These are phyloP conservation scores for Corythaeola cristata DNA, from an alignment of 2,113 vertebrate species.

Conservation along the genomic window DNA sequence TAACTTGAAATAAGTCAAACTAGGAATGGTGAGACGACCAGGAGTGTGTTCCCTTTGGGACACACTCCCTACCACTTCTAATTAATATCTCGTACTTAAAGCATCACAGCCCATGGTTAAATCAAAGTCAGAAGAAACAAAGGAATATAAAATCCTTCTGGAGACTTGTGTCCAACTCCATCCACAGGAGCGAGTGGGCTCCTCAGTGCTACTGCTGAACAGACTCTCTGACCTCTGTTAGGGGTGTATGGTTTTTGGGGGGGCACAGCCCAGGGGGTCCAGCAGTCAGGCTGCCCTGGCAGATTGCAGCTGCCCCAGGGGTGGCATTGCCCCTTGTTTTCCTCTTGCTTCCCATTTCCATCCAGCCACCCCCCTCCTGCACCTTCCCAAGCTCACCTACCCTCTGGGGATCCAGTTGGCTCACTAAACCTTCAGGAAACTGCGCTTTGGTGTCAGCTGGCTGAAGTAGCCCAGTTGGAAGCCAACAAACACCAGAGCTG, in stretches of 20 bases:
- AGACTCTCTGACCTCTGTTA: neutral
- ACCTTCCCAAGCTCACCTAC: neutral
- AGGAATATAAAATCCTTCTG: neutral
- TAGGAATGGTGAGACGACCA: slow-evolving; percentile 4
- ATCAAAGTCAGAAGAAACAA: slow-evolving; percentile 53
- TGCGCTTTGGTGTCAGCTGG: neutral
- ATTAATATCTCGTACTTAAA: slow-evolving; percentile 57
- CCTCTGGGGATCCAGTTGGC: neutral
- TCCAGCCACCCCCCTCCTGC: neutral
- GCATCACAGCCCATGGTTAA: slow-evolving; percentile 14
- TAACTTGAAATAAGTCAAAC: slow-evolving; percentile 37
- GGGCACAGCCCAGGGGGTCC: neutral
- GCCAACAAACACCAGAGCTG: neutral
- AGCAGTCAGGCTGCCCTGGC: neutral
- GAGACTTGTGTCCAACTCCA: neutral
- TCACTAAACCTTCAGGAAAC: neutral
- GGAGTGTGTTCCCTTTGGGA: slow-evolving; percentile 1
- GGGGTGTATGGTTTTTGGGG: rapidly evolving
- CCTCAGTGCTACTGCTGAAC: neutral
- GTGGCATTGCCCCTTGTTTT: neutral
- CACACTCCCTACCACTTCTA: slow-evolving; percentile 3
- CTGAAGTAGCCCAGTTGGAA: neutral
- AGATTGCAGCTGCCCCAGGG: neutral
- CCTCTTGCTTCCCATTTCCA: neutral
- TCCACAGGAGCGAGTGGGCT: neutral